Evolutionary conservation across 2,888 invertebrate genomes (phyloP).

Genomic region (Elysia crispata): DNA sequence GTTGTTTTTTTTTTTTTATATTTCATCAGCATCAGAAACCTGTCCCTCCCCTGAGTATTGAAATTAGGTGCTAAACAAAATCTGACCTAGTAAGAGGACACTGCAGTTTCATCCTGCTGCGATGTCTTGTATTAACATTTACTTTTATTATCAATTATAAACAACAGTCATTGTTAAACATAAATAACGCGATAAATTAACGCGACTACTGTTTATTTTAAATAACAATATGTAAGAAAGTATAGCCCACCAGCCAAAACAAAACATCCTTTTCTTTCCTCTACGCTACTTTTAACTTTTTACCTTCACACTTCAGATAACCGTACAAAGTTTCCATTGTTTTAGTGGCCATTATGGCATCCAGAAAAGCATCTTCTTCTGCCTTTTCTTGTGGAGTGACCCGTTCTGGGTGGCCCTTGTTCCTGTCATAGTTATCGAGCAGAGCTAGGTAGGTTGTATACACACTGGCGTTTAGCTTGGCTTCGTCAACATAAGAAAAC

Average conservation of each 20-base stretch:
- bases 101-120: too few species aligned
- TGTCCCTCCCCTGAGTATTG: too few species aligned
- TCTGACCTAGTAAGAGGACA: too few species aligned
- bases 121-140: too few species aligned
- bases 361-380: constrained; percentile 39
- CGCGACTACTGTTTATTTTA: too few species aligned
- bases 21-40: too few species aligned
- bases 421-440: constrained; percentile 43
- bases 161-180: too few species aligned
- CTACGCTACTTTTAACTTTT: too few species aligned
- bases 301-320: constrained; percentile 43
- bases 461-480: constrained; percentile 14
- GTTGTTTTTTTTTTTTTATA: too few species aligned
- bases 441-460: constrained; percentile 36
- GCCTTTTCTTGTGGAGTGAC: constrained; percentile 19
- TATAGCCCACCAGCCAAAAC: not conserved
- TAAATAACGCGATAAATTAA: too few species aligned
- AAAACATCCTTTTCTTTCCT: not conserved
- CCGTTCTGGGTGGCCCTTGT: not conserved
- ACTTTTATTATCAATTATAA: too few species aligned
- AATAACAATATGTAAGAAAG: not conserved
- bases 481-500: constrained; percentile 38
- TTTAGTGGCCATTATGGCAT: constrained; percentile 37
- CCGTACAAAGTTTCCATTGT: constrained; percentile 32
- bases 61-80: too few species aligned